A percentile compares a stretch with the other conserved stretches of the same genome.
Conservation (phyloP, 2,888 invertebrate genomes). For the Saturnia pavonia region DNA sequence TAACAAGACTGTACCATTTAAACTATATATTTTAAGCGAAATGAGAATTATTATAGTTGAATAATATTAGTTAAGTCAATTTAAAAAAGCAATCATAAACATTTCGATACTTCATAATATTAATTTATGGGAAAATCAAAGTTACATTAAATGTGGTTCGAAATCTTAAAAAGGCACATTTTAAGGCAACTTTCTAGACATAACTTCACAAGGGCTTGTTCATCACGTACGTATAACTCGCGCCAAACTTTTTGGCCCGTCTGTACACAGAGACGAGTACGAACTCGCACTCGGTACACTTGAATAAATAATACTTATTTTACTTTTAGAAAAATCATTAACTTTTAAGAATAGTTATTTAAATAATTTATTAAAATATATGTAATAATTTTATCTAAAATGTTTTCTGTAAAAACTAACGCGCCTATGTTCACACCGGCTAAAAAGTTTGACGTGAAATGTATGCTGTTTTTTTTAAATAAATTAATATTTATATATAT, state of each 20-base stretch:
- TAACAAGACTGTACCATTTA: background rate
- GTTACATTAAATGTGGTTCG: constrained; percentile 1
- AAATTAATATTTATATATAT: background rate
- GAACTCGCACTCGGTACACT: too few species aligned
- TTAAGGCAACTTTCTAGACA: constrained; percentile 51
- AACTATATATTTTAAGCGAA: background rate
- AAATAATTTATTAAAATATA: too few species aligned
- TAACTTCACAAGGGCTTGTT: constrained; percentile 30
- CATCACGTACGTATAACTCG: too few species aligned
- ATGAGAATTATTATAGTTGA: background rate
- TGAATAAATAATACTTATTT: too few species aligned
- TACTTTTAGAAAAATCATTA: too few species aligned
- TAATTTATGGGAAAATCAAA: background rate
- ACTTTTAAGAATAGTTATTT: too few species aligned
- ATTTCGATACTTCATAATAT: background rate
- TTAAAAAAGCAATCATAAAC: background rate
- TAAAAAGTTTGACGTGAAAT: too few species aligned
- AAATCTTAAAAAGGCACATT: constrained; percentile 53
- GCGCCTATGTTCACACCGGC: too few species aligned
- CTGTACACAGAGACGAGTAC: too few species aligned
- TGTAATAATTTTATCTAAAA: too few species aligned
- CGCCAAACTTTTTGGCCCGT: too few species aligned
- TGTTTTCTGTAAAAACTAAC: too few species aligned
- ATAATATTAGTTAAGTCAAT: background rate
- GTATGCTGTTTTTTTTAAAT: background rate